phyloP scores from a whole-genome alignment of 1,140 invertebrate species.

The Agrilus planipennis region DNA sequence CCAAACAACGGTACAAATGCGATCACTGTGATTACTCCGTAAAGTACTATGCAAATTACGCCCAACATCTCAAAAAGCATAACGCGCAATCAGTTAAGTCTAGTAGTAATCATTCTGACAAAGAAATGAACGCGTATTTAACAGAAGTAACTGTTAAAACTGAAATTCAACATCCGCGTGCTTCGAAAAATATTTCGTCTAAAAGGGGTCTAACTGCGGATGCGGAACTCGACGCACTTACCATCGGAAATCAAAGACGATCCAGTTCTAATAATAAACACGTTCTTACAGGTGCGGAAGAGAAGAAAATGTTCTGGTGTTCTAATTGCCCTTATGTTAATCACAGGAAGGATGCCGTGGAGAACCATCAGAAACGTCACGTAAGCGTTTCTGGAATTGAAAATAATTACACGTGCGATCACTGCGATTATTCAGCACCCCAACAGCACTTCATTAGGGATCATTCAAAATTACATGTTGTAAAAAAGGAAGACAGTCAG shows the following conservation, averaged over 20 bases:
- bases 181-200: conserved; percentile 29
- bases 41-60: conserved; percentile 71
- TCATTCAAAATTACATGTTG: conserved; percentile 70
- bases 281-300: conserved; percentile 33
- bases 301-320: conserved; percentile 46
- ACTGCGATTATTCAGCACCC: conserved; percentile 70
- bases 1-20: conserved; percentile 72
- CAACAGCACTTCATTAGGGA: conserved; percentile 67
- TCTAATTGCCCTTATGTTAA: conserved; percentile 68
- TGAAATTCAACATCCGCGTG: background rate
- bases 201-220: conserved; percentile 27
- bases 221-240: conserved; percentile 41
- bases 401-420: conserved; percentile 57
- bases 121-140: conserved; percentile 29
- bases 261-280: conserved; percentile 31
- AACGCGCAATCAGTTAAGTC: conserved; percentile 47
- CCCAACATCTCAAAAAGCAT: conserved; percentile 69
- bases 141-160: conserved; percentile 28
- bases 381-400: conserved; percentile 42
- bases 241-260: conserved; percentile 29
- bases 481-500: conserved; percentile 40
- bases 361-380: conserved; percentile 65
- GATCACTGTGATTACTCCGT: conserved; percentile 81
- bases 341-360: conserved; percentile 55
- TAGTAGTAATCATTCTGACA: conserved; percentile 30